Percentiles rank a stretch among this genome's conserved stretches.
Conservation (phyloP, 64 coral and sea anemone genomes). For the Porites lutea region DNA sequence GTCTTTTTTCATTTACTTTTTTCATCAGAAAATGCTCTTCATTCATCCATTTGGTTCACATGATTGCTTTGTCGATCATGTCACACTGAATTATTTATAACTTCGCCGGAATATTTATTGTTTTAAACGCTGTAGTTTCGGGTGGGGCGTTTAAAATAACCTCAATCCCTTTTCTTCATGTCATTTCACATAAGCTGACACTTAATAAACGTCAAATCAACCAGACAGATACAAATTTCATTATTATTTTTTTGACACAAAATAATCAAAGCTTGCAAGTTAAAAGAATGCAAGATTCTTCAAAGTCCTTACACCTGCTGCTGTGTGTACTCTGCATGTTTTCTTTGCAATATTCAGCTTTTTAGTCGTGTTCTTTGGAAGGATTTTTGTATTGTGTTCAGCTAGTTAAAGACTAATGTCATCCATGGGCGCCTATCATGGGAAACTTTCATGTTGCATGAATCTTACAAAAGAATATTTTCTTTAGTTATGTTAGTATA, state of each 20-base stretch:
- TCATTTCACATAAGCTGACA: background rate
- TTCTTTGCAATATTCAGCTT: background rate
- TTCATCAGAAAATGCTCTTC: slow-evolving; percentile 10
- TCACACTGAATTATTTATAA: slow-evolving; percentile 47
- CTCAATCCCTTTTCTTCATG: background rate
- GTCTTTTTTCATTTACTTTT: background rate
- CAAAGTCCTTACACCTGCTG: slow-evolving; percentile 8
- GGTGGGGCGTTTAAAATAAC: slow-evolving; percentile 17
- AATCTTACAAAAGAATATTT: background rate
- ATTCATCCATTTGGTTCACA: slow-evolving; percentile 31
- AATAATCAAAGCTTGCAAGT: background rate
- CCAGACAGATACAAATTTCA: background rate
- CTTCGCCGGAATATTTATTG: slow-evolving; percentile 18
- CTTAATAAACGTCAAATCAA: background rate
- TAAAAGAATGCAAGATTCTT: background rate
- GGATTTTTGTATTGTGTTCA: background rate
- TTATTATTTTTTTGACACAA: background rate
- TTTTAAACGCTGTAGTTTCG: slow-evolving; percentile 2
- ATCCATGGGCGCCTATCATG: background rate
- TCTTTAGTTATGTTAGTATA: background rate
- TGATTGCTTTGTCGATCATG: slow-evolving; percentile 39
- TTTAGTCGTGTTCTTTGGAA: background rate
- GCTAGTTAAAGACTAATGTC: background rate
- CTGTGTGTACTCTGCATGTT: slow-evolving; percentile 1
- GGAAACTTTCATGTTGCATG: background rate